Base-by-base conservation (phyloP, 2,113 vertebrate species). In the Bambusicola thoracicus region DNA sequence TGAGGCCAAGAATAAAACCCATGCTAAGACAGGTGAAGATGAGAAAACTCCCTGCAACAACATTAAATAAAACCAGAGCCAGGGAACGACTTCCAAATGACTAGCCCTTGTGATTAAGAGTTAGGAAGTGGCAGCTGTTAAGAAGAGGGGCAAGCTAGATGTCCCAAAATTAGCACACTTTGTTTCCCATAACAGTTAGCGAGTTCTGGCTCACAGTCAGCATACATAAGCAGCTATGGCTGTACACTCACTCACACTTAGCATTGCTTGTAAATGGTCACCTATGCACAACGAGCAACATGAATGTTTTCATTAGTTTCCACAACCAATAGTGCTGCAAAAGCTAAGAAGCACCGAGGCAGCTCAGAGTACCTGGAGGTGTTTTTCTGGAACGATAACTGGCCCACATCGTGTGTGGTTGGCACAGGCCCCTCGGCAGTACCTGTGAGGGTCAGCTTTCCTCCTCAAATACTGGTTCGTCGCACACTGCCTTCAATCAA, bases 401-500 rank as follows among this genome's bases (percentile, higher is more conserved):
- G 99, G 99, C n/a, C 99, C 99, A n/a, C 99, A 99, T 3, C 97
- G 98, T 2, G 99, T 99, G 62, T 98, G 94, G 14, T 97, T 94
- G 11, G 99, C 98, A 41, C 99, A 99, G 61, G 98, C 98, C 49
- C 97, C 98, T 90, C 98, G 99, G 79, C 99, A 99, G 95, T 99
- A 99, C 30, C 99, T 98, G 46, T 99, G 98, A 67, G 99, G 98
- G 62, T 99, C 99, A 75, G 98, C 98, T 97, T 98, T 98, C 94
- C 98, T 99, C 95, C 98, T 97, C 84, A 99, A 96, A 92, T 99
- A 99, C 41, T 99, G 99, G 92, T 98, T 99, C 91, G 98, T 99
- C 3, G 98, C 97, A 95, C 99, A 99, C 97, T 99, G 99, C 97
- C 99, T 99, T 96, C 90, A 94, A 67, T 83, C 94, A 90, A 86